A percentile compares a stretch with the other conserved stretches of the same genome.
Evolutionary conservation across 2,888 invertebrate genomes (phyloP).

Genomic region (Busseola fusca): DNA sequence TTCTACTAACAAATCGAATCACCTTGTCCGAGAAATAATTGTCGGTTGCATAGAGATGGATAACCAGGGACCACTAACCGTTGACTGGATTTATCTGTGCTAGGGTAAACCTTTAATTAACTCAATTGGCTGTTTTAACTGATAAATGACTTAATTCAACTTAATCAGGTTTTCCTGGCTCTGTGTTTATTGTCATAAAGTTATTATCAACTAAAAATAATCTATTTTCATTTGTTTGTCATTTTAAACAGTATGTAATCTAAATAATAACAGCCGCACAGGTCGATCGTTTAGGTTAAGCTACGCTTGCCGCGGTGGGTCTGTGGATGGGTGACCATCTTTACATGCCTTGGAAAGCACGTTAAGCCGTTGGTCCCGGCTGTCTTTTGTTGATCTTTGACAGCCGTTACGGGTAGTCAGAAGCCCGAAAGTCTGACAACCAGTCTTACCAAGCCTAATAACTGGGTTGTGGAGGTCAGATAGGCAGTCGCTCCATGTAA

Average conservation of each 20-base stretch:
- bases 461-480: too few relatives aligned
- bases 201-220: neutral
- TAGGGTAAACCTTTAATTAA: slow-evolving; percentile 43
- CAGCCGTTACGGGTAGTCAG: too few relatives aligned
- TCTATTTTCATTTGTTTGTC: neutral
- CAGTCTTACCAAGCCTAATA: too few relatives aligned
- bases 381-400: too few relatives aligned
- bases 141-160: neutral
- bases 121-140: slow-evolving; percentile 31
- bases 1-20: neutral
- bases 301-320: too few relatives aligned
- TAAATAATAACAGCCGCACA: too few relatives aligned
- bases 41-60: slow-evolving; percentile 25
- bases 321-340: too few relatives aligned
- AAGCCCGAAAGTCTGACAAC: too few relatives aligned
- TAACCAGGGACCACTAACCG: slow-evolving; percentile 35
- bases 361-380: too few relatives aligned
- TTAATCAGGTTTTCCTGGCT: neutral
- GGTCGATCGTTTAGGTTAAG: too few relatives aligned
- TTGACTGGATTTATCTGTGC: slow-evolving; percentile 25
- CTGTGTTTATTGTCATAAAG: neutral
- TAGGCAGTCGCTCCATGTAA: too few relatives aligned
- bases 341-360: too few relatives aligned
- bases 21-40: slow-evolving; percentile 38
- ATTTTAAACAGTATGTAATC: neutral